Base-by-base conservation (phyloP, 2,797 vertebrate species). In the Gadopsis marmoratus region DNA sequence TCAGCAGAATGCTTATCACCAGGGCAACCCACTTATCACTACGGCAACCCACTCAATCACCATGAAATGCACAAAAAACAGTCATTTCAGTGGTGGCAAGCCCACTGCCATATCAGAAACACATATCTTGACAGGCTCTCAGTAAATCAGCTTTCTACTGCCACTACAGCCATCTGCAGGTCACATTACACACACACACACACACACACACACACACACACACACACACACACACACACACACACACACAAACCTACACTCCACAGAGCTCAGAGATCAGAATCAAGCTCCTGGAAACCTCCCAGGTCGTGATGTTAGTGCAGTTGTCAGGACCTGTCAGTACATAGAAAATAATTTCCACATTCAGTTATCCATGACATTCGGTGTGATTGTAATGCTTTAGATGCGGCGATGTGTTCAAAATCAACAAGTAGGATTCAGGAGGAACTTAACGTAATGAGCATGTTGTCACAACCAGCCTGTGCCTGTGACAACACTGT, bases 21-120 rank as follows among this genome's bases (percentile, higher is more conserved):
- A 87, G 88, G 85, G 91, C 85, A 91, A 90, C 88, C 87, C 86
- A 90, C 93, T 94, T 93, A 93, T 94, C 91, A 86, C 90, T 86
- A 89, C 86, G 19, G 90, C 87, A 94, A 92, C 91, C 83, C 83
- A 81, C 85, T 92, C 90, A 89, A 91, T 93, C 92, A 92, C 82
- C 3, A 31, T 37, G 75, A 90, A 86, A 84, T 17, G 19, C 80
- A 82, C 66, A 82, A 90, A 92, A 92, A 87, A 14, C 80, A 78
- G 74, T 89, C 73, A 83, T 88, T 92, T 91, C 72, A 76, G 62
- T 75, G 81, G 79, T 88, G 86, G 83, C 87, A 72, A 85, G 71
- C 84, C 83, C 69, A 75, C 78, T 63, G 84, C 89, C 81, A 59
- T 88, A 92, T 93, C 90, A 81, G 53, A 74, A 75, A 71, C 86